These are phyloP conservation scores for Drosophila ercepeae DNA, from an alignment of 1,140 invertebrate species.

Conservation along the genomic window DNA sequence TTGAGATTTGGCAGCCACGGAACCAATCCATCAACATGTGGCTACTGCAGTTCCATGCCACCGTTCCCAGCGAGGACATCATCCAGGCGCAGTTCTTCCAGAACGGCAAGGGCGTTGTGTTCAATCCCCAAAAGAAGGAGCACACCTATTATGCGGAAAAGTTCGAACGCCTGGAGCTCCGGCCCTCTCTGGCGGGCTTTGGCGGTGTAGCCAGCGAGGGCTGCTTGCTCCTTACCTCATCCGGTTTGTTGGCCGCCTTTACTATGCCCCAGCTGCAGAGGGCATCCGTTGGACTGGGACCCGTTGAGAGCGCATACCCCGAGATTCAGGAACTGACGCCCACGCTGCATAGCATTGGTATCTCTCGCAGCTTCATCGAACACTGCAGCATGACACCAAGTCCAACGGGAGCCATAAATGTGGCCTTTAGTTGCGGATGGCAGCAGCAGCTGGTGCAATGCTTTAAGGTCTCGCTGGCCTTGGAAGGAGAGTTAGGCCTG, in stretches of 20 bases:
- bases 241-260: constrained; percentile 91
- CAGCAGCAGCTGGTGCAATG: constrained; percentile 89
- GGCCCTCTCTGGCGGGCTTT: constrained; percentile 93
- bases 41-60: constrained; percentile 85
- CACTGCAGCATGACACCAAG: constrained; percentile 86
- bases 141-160: constrained; percentile 92
- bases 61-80: constrained; percentile 90
- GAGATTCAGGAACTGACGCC: constrained; percentile 83
- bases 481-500: constrained; percentile 55
- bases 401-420: constrained; percentile 90
- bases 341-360: constrained; percentile 88
- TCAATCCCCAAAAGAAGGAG: constrained; percentile 90
- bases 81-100: constrained; percentile 92
- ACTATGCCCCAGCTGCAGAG: constrained; percentile 84
- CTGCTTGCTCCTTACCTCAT: constrained; percentile 91
- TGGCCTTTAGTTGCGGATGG: constrained; percentile 86
- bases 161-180: constrained; percentile 90
- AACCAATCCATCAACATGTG: constrained; percentile 94
- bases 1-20: constrained; percentile 91
- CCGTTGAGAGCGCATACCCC: constrained; percentile 4
- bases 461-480: constrained; percentile 84
- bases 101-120: constrained; percentile 89
- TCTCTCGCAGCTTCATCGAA: constrained; percentile 89
- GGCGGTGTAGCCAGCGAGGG: constrained; percentile 92
- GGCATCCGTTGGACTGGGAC: not conserved